Percentiles rank a stretch among this genome's conserved stretches.
These are phyloP conservation scores for Pelobates fuscus DNA, from an alignment of 2,113 vertebrate species.

Conservation along the genomic window DNA sequence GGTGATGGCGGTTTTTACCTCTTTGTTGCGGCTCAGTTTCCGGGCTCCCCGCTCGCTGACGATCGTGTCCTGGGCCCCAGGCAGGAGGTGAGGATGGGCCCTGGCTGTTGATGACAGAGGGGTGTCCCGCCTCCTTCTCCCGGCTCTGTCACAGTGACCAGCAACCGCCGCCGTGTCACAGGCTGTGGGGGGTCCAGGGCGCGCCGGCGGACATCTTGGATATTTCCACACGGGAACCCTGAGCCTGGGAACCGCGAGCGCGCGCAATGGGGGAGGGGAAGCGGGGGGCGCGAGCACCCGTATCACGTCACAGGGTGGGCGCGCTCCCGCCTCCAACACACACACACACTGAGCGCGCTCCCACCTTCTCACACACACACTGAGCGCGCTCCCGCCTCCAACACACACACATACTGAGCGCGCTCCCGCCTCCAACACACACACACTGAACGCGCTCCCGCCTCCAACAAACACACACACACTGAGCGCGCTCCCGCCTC, in stretches of 20 bases:
- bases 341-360: no score
- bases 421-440: no score
- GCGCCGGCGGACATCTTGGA: constrained; percentile 38
- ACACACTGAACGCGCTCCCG: no score
- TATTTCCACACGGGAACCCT: constrained; percentile 33
- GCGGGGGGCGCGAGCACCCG: not conserved
- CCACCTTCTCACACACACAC: no score
- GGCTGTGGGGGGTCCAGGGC: constrained; percentile 30
- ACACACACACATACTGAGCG: no score
- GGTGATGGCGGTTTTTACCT: no score
- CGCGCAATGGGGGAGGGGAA: not conserved
- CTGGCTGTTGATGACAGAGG: not conserved
- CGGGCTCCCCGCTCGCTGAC: no score
- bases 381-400: not conserved
- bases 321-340: no score
- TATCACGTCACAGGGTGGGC: not conserved
- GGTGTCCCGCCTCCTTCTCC: constrained; percentile 4
- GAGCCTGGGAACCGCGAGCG: not conserved
- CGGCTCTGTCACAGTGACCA: constrained; percentile 38
- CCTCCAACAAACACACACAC: no score
- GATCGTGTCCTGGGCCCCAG: no score
- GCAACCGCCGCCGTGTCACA: constrained; percentile 19
- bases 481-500: no score
- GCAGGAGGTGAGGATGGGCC: not conserved
- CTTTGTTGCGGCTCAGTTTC: no score